Base-by-base conservation (phyloP, 1,140 invertebrate genomes). In the Asobara japonica region DNA sequence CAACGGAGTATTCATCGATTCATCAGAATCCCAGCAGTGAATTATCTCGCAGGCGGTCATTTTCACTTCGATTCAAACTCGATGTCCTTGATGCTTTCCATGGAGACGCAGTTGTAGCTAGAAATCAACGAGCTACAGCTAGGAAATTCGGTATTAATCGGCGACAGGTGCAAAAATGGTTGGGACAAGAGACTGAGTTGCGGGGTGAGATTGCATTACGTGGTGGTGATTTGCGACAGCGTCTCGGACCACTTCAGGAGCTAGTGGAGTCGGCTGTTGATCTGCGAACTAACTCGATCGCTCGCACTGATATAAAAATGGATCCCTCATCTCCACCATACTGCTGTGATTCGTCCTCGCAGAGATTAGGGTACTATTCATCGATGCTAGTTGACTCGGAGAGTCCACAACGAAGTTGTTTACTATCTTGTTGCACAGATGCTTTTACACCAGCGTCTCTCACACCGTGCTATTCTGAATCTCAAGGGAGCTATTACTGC, bases 81-180 rank as follows among this genome's bases (percentile, higher is more conserved):
- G 81, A 85, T 18, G 89, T 90, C 2, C 77, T 90, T 10, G 86
- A 90, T 74, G 88, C 89, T 13, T 90, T 89, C 69, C 85, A 89
- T 65, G 48, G 79, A 3, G 90, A 91, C 73, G 75, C 82, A 0
- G 80, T 83, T 0, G 89, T 90, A 33, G 86, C 88, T 20, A 89
- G 90, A 0, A 92, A 92, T 75, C 91, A 91, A 72, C 81, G 90
- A 56, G 89, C 91, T 8, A 91, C 91, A 0, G 91, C 90, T 0
- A 85, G 88, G 22, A 91, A 91, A 78, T 92, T 90, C 74, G 88
- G 89, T 60, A 89, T 92, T 68, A 90, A 91, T 76, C 84, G 90
- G 3, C 86, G 90, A n/a, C 90, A 91, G 79, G 89, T 92, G 7
- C 90, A 92, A 71, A 91, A 91, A 75, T 91, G 91, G 90, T 76